Percentiles rank a stretch among this genome's conserved stretches.
These are phyloP conservation scores for Ellobius talpinus DNA, from an alignment of 2,113 vertebrate genomes.

Conservation along the genomic window DNA sequence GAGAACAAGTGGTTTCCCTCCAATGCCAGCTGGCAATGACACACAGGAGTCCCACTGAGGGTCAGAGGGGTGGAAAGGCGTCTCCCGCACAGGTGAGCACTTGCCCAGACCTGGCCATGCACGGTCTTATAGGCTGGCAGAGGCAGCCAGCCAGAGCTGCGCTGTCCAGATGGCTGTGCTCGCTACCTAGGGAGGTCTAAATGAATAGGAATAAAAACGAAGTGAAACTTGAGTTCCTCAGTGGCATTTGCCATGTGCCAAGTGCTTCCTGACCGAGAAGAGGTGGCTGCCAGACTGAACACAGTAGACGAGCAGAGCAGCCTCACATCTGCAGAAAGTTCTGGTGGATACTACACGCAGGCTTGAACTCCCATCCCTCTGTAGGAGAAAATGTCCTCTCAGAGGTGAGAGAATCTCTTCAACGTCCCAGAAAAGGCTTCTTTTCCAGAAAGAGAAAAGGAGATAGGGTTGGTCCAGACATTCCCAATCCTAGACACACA, in stretches of 20 bases:
- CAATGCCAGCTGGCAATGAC: rapidly evolving
- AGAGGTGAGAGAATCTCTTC: not conserved
- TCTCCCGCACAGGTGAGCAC: not conserved
- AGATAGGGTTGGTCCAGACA: not conserved
- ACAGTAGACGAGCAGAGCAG: not conserved
- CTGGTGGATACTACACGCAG: not conserved
- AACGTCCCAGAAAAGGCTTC: not conserved
- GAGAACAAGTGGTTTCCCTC: not conserved
- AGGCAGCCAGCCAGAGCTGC: not conserved
- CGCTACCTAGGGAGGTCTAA: not conserved
- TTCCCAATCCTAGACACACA: not conserved
- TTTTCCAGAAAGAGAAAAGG: not conserved
- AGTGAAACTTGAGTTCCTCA: not conserved
- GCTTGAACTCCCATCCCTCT: not conserved
- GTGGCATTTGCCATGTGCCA: not conserved
- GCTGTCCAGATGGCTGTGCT: not conserved
- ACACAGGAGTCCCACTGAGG: not conserved
- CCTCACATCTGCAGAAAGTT: not conserved
- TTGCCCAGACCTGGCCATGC: not conserved
- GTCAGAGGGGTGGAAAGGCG: too few relatives aligned
- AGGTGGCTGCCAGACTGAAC: rapidly evolving
- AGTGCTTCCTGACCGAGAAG: not conserved
- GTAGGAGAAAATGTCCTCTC: not conserved
- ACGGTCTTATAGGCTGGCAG: not conserved
- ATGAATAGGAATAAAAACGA: not conserved